Percentiles rank a stretch among this genome's conserved stretches.
Conservation (phyloP, 2,113 vertebrate genomes). For the Rhodinocichla rosea region DNA sequence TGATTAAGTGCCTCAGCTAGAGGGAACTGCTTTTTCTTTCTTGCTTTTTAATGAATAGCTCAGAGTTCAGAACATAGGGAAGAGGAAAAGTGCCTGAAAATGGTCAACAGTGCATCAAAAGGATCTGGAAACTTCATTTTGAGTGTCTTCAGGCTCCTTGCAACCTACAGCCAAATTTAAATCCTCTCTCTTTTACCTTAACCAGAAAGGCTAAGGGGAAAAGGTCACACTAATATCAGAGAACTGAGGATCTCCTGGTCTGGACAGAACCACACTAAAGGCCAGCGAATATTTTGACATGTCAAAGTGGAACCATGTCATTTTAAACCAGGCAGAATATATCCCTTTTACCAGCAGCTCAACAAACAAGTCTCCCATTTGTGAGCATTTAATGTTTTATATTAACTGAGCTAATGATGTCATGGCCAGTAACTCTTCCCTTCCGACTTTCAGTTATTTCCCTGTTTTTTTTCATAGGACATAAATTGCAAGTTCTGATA, state of each 20-base stretch:
- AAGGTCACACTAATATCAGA: neutral
- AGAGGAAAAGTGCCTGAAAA: neutral
- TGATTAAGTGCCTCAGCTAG: neutral
- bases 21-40: constrained; percentile 2
- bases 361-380: neutral
- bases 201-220: neutral
- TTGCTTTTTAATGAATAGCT: neutral
- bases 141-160: neutral
- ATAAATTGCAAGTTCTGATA: neutral
- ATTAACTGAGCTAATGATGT: neutral
- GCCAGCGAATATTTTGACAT: neutral
- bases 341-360: neutral
- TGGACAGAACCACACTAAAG: neutral
- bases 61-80: neutral
- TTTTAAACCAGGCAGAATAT: neutral
- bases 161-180: neutral
- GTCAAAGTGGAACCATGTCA: neutral
- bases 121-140: neutral
- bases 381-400: neutral
- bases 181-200: neutral
- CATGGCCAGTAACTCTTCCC: constrained; percentile 28
- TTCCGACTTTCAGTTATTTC: neutral
- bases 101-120: neutral
- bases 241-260: neutral
- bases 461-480: neutral